These are phyloP conservation scores for Patella caerulea DNA, from an alignment of 2,888 invertebrate genomes.

Conservation along the genomic window DNA sequence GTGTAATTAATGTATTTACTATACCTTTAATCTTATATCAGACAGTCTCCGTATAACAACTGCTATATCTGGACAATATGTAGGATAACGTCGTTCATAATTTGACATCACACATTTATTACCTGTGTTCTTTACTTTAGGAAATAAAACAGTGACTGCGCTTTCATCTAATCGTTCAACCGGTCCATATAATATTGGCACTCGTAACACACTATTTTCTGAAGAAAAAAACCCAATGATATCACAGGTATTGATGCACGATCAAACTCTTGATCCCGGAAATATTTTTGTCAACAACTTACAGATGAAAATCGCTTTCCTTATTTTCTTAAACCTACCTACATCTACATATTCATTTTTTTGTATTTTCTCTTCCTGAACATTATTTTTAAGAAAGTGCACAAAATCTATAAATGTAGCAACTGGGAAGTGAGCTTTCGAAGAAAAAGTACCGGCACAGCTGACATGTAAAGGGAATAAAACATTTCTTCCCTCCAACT, in stretches of 20 bases:
- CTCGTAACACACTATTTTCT: conserved; percentile 73
- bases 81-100: conserved; percentile 73
- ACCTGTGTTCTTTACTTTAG: conserved; percentile 55
- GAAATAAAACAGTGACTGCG: conserved; percentile 72
- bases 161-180: conserved; percentile 73
- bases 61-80: conserved; percentile 73
- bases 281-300: background rate
- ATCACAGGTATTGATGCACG: no score
- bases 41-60: conserved; percentile 67
- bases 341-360: no score
- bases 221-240: conserved; percentile 25
- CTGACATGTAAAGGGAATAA: no score
- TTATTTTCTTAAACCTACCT: no score
- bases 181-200: conserved; percentile 74
- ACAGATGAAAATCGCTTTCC: no score
- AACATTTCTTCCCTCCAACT: no score
- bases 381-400: no score
- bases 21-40: conserved; percentile 60
- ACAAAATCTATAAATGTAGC: no score
- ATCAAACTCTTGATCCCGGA: background rate
- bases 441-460: no score
- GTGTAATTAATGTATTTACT: background rate
- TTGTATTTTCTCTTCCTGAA: no score
- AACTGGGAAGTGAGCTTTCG: no score
- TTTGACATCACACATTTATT: conserved; percentile 67